These are phyloP conservation scores for Aegithalos caudatus DNA, from an alignment of 2,113 vertebrate species.

Conservation along the genomic window DNA sequence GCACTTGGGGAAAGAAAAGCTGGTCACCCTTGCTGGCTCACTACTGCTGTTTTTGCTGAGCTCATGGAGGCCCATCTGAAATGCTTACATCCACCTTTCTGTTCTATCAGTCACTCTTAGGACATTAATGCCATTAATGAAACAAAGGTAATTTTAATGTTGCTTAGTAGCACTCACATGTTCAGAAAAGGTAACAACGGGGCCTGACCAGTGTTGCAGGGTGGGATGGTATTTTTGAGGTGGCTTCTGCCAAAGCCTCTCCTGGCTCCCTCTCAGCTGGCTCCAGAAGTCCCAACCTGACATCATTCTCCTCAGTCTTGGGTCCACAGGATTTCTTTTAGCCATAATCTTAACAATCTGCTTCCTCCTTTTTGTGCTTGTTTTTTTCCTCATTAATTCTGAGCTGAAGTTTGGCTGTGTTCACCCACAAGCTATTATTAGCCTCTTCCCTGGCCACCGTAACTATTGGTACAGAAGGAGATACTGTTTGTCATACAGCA, in stretches of 20 bases:
- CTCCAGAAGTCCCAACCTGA: rapidly evolving
- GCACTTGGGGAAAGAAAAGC: rapidly evolving
- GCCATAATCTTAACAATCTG: not conserved
- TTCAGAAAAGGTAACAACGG: rapidly evolving
- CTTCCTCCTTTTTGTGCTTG: not conserved
- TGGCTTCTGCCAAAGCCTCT: not conserved
- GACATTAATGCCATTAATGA: not conserved
- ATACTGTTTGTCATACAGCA: not conserved
- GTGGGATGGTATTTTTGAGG: rapidly evolving
- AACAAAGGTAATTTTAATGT: not conserved
- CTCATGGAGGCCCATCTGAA: not conserved
- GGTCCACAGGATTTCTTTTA: rapidly evolving
- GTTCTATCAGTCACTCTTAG: not conserved
- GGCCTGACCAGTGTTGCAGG: not conserved
- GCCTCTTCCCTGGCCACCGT: rapidly evolving
- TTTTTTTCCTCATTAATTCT: not conserved
- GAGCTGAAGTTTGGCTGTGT: not conserved
- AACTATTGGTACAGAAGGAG: not conserved
- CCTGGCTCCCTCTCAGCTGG: rapidly evolving
- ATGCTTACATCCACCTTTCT: not conserved
- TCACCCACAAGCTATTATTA: not conserved
- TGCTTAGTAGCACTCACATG: not conserved
- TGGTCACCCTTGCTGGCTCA: rapidly evolving
- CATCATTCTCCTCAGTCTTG: not conserved
- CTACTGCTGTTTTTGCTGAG: not conserved